Conservation (phyloP, 2,797 vertebrate genomes). For the Myotis planiceps region DNA sequence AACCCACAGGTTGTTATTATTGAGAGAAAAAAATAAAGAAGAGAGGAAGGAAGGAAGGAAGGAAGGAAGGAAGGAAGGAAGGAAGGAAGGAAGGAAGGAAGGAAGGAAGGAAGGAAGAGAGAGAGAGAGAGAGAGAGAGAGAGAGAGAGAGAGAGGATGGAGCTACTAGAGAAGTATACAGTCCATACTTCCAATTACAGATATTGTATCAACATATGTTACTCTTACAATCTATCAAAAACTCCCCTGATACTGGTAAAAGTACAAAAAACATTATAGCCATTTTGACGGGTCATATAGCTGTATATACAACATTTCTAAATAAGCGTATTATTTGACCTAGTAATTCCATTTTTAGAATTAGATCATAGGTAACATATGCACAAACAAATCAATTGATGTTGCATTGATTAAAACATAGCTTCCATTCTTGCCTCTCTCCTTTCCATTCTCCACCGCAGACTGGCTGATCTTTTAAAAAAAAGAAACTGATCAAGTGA, state of each 20-base stretch:
- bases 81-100: too few species aligned
- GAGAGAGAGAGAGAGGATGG: rapidly evolving
- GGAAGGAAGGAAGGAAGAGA: rapidly evolving
- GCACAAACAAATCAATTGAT: background rate
- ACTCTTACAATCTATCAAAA: background rate
- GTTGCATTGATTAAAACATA: background rate
- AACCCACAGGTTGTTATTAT: background rate
- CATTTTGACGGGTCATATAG: background rate
- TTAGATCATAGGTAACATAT: background rate
- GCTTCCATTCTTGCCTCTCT: background rate
- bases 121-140: rapidly evolving
- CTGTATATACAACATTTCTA: rapidly evolving
- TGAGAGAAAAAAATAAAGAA: background rate
- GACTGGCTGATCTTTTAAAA: background rate
- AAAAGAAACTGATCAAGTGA: background rate
- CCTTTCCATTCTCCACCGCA: background rate
- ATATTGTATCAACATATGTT: background rate
- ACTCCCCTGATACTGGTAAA: background rate
- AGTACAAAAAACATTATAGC: background rate
- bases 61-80: rapidly evolving
- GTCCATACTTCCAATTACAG: background rate
- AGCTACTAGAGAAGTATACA: background rate
- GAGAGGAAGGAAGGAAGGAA: too few species aligned
- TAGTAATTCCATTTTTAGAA: background rate
- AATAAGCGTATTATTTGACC: background rate